A percentile compares a stretch with the other conserved stretches of the same genome.
Evolutionary conservation across 2,888 invertebrate species (phyloP).

Genomic region (Tipula unca): DNA sequence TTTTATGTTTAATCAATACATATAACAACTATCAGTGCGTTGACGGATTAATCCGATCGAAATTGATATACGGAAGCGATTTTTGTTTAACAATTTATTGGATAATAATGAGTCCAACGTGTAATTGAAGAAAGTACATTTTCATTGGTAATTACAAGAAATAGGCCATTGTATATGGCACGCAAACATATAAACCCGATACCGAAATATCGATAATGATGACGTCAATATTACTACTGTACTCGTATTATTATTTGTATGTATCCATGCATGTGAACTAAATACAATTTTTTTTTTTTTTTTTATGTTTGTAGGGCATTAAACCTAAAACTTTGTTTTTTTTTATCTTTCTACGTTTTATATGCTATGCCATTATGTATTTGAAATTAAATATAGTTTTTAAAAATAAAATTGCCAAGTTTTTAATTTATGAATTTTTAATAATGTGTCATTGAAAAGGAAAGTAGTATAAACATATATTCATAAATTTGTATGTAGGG

Average conservation of each 20-base stretch:
- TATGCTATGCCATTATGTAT: not conserved
- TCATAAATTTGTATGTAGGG: not conserved
- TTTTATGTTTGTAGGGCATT: not conserved
- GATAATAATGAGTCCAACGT: not conserved
- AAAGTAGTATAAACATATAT: not conserved
- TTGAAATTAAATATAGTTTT: not conserved
- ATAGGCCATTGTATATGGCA: not conserved
- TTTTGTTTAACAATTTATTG: not conserved
- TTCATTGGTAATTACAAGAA: not conserved
- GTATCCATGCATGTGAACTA: not conserved
- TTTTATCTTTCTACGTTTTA: not conserved
- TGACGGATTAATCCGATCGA: not conserved
- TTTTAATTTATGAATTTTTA: not conserved
- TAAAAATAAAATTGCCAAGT: not conserved
- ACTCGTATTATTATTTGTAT: not conserved
- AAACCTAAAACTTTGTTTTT: conserved; percentile 1
- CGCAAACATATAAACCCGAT: not conserved
- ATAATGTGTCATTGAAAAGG: not conserved
- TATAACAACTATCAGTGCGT: not conserved
- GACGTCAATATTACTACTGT: not conserved
- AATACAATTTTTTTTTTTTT: not conserved
- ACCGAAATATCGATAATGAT: not conserved
- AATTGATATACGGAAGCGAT: not conserved
- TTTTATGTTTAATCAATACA: not conserved
- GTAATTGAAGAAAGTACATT: not conserved